These are phyloP conservation scores for Sinonovacula constricta DNA, from an alignment of 1,140 invertebrate species.

Conservation along the genomic window DNA sequence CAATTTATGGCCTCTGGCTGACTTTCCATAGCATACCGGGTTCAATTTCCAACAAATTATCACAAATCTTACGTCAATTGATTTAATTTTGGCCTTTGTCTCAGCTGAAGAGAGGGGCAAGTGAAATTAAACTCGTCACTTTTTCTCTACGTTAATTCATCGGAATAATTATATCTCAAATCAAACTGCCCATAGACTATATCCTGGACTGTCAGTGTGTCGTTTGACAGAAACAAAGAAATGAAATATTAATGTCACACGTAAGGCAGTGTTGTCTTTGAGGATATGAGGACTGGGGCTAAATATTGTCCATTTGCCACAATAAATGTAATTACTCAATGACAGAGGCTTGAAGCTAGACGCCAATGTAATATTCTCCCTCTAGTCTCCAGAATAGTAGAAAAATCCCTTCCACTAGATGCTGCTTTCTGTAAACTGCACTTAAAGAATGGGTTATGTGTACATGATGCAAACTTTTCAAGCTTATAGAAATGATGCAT, in stretches of 20 bases:
- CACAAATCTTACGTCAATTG: slow-evolving; percentile 39
- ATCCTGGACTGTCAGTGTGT: slow-evolving; percentile 21
- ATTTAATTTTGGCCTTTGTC: slow-evolving; percentile 42
- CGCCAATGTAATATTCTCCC: too few relatives aligned
- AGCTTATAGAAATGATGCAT: too few relatives aligned
- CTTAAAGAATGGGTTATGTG: too few relatives aligned
- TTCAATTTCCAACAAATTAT: slow-evolving; percentile 42
- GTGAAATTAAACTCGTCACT: slow-evolving; percentile 49
- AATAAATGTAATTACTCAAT: too few relatives aligned
- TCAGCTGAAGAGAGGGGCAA: neutral
- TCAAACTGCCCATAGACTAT: neutral
- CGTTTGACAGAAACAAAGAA: neutral
- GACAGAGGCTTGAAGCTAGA: too few relatives aligned
- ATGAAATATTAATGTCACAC: neutral
- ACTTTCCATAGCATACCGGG: neutral
- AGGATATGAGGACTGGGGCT: too few relatives aligned
- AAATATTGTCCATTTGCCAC: too few relatives aligned
- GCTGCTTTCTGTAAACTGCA: too few relatives aligned
- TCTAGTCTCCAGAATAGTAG: too few relatives aligned
- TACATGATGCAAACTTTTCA: too few relatives aligned
- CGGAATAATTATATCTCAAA: slow-evolving; percentile 27
- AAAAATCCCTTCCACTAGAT: too few relatives aligned
- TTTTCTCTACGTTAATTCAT: slow-evolving; percentile 30
- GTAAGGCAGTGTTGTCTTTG: too few relatives aligned
- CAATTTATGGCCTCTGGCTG: slow-evolving; percentile 27